Conservation (phyloP, 2,797 vertebrate genomes). For the Phataginus tetradactyla region DNA sequence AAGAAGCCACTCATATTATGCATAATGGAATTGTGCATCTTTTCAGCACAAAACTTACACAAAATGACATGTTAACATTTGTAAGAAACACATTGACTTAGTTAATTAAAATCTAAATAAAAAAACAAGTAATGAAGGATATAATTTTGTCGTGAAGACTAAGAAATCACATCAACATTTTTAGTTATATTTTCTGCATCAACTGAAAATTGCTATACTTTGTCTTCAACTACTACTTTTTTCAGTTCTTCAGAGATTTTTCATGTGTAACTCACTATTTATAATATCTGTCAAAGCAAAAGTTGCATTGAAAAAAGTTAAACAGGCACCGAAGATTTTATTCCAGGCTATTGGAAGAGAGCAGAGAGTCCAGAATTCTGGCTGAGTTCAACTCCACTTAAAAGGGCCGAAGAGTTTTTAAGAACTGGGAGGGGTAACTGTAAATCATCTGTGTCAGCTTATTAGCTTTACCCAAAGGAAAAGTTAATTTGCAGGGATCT, state of each 20-base stretch:
- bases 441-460: background rate
- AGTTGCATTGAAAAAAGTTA: background rate
- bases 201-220: background rate
- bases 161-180: background rate
- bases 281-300: background rate
- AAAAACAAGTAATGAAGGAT: background rate
- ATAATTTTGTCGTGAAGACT: background rate
- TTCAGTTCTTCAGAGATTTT: background rate
- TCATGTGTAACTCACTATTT: background rate
- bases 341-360: background rate
- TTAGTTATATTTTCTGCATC: background rate
- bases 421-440: background rate
- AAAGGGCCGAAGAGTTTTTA: background rate
- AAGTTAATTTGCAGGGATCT: background rate
- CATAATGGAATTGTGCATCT: background rate
- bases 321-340: background rate
- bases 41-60: background rate
- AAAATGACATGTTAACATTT: background rate
- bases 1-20: background rate
- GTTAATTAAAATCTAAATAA: background rate
- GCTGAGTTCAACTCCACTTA: background rate
- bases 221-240: background rate
- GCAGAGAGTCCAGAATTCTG: background rate
- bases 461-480: background rate
- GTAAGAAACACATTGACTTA: background rate